phyloP scores from a whole-genome alignment of 2,888 invertebrate genomes.

The Himalopsyche kuldschensis region DNA sequence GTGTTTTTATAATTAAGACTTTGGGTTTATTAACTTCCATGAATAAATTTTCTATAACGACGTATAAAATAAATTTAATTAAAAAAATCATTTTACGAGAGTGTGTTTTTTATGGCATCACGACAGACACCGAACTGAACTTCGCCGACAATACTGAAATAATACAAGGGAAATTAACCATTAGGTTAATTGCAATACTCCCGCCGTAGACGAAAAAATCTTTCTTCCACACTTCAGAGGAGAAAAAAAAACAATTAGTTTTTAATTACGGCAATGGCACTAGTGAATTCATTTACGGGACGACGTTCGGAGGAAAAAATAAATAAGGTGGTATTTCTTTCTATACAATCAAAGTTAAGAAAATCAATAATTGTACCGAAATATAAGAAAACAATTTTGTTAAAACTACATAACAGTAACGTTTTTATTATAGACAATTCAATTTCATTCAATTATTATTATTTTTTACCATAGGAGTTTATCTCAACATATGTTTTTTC shows the following conservation, averaged over 20 bases:
- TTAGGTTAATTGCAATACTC: neutral
- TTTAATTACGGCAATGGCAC: constrained; percentile 5
- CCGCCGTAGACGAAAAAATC: neutral
- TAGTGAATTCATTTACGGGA: neutral
- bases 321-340: neutral
- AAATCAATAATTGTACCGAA: too few relatives aligned
- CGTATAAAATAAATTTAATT: neutral
- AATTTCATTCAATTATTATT: too few relatives aligned
- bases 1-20: neutral
- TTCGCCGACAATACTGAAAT: neutral
- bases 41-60: neutral
- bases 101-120: neutral
- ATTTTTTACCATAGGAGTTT: too few relatives aligned
- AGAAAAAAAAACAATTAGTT: constrained; percentile 4
- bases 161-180: neutral
- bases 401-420: too few relatives aligned
- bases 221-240: neutral
- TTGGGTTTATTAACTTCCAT: neutral
- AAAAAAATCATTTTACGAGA: neutral
- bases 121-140: neutral
- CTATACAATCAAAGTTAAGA: neutral
- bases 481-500: too few relatives aligned
- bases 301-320: neutral
- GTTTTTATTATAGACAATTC: too few relatives aligned
- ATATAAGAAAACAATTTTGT: too few relatives aligned